Evolutionary conservation across 2,113 vertebrate genomes (phyloP), one percentile per base, ranked within the genome.

Genomic region (Stictonetta naevosa): DNA sequence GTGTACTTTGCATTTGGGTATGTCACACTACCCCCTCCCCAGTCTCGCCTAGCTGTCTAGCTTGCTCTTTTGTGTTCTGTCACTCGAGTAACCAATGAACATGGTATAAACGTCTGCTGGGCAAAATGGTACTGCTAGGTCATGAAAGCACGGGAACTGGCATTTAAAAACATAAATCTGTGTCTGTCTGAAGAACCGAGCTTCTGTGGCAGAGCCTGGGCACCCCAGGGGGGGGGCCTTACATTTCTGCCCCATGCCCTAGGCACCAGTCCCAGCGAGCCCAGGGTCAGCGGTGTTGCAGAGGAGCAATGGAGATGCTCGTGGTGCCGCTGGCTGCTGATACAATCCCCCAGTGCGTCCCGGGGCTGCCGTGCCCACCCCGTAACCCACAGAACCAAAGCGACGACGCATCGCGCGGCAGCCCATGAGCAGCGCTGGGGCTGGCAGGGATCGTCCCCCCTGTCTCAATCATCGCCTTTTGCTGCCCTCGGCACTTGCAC

Each of bases 21-120:
- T 36, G 55, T 42, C 76, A 71, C 63, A 16, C 80, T 83, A 44
- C 63, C 53, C 42, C 13, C 34, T 56, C 88, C 63, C 23, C 12
- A 11, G 68, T 94, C 82, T 90, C 29, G 4, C 68, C 81, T 87
- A 74, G 63, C 90, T 82, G 88, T 94, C 92, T 36, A 22, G 75
- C 81, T 86, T 78, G 14, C 33, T 79, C 77, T 64, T 31, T 81
- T 78, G 74, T 59, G 56, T 91, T 88, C 90, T 89, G 95, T 83
- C 86, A 79, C 72, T 97, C 83, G 92, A 87, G 92, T 96, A 96
- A 95, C 88, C 93, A 94, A 46, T 91, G 87, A 96, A 93, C 82
- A 66, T 11, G 83, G 58, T 94, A 55, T 91, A 93, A 79, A 81
- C 52, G 67, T 97, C 91, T 92, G 93, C 93, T 96, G 96, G 93